Conservation (phyloP, 2,113 vertebrate genomes). For the Elgaria multicarinata region DNA sequence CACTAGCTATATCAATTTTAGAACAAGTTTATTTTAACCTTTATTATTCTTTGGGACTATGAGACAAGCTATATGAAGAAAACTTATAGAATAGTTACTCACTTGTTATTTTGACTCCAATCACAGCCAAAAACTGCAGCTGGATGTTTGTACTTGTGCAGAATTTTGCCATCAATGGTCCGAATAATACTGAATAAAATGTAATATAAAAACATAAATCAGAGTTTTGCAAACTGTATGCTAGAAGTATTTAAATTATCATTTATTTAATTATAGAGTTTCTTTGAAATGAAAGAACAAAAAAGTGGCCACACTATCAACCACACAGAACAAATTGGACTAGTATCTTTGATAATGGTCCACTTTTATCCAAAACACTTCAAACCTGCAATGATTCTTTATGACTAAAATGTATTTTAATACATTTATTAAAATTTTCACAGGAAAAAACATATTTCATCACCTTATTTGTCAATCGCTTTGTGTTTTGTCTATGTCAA, state of each 20-base stretch:
- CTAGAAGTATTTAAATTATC: background rate
- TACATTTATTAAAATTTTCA: background rate
- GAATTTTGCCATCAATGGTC: slow-evolving; percentile 91
- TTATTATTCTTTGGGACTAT: slow-evolving; percentile 3
- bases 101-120: slow-evolving; percentile 99
- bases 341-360: background rate
- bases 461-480: background rate
- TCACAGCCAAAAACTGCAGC: slow-evolving; percentile 97
- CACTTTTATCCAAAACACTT: background rate
- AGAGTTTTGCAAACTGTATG: background rate
- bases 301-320: background rate
- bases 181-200: slow-evolving; percentile 88
- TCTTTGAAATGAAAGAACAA: background rate
- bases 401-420: background rate
- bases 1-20: background rate
- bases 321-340: background rate
- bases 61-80: background rate
- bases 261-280: background rate
- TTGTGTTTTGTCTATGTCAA: no score
- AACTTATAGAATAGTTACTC: slow-evolving; percentile 64
- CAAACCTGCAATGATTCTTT: background rate
- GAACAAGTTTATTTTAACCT: slow-evolving; percentile 1
- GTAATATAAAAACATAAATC: slow-evolving; percentile 32
- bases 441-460: background rate
- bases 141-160: slow-evolving; percentile 97